phyloP scores from a whole-genome alignment of 2,797 vertebrate species.

The Hyperoplus immaculatus region DNA sequence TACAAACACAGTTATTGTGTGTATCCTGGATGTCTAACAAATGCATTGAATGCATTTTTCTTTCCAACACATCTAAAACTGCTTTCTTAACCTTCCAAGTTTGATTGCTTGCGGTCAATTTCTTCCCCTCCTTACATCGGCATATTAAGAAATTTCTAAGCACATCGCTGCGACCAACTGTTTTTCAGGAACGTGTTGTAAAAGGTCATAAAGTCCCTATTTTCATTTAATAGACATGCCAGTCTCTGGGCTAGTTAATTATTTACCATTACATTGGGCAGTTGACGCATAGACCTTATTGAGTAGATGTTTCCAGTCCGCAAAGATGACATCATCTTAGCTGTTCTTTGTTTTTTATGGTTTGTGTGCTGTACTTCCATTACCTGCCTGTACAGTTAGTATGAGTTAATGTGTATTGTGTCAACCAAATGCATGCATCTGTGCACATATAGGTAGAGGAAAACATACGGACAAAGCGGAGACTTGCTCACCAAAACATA shows the following conservation, averaged over 20 bases:
- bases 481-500: not conserved
- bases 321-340: not conserved
- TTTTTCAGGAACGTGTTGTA: not conserved
- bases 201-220: not conserved
- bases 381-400: not conserved
- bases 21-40: not conserved
- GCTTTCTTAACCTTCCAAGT: not conserved
- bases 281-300: not conserved
- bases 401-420: not conserved
- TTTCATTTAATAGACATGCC: not conserved
- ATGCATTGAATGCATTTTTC: not conserved
- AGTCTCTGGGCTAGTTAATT: not conserved
- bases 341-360: not conserved
- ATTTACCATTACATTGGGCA: conserved; percentile 11
- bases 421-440: not conserved
- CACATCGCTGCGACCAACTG: not conserved
- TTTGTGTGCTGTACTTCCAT: not conserved
- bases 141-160: not conserved
- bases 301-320: not conserved
- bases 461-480: not conserved
- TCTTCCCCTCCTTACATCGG: not conserved
- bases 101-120: not conserved
- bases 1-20: not conserved
- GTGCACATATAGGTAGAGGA: not conserved
- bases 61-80: not conserved